Evolutionary conservation across 2,888 invertebrate species (phyloP).

Genomic region (Cheilosia soror): DNA sequence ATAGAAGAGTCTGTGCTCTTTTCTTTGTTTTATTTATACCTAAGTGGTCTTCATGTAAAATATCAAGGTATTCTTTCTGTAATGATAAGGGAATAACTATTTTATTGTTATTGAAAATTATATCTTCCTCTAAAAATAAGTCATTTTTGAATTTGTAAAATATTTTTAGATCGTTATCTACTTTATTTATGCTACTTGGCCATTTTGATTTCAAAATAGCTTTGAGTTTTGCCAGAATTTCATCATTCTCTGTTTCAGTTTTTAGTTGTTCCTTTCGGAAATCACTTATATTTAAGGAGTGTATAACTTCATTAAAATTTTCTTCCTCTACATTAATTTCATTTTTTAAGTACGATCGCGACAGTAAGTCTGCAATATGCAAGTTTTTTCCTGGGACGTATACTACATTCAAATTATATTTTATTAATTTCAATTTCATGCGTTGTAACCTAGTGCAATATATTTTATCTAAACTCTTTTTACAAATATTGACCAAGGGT

Average conservation of each 20-base stretch:
- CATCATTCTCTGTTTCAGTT: background rate
- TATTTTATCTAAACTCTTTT: slow-evolving; percentile 25
- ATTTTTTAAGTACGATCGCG: background rate
- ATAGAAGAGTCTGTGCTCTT: slow-evolving; percentile 70
- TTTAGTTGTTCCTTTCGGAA: background rate
- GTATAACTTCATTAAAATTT: background rate
- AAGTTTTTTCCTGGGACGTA: slow-evolving; percentile 41
- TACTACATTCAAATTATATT: slow-evolving; percentile 32
- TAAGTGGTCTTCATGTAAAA: slow-evolving; percentile 75
- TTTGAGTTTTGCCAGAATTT: background rate
- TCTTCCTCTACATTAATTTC: background rate
- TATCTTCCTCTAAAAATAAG: slow-evolving; percentile 35
- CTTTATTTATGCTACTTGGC: too few relatives aligned
- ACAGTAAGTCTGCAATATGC: slow-evolving; percentile 31
- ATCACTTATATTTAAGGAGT: slow-evolving; percentile 34
- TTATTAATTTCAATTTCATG: slow-evolving; percentile 27
- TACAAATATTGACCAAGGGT: slow-evolving; percentile 4
- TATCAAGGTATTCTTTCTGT: slow-evolving; percentile 69
- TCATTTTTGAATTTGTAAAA: background rate
- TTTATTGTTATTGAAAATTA: slow-evolving; percentile 74
- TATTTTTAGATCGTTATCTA: too few relatives aligned
- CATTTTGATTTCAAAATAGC: background rate
- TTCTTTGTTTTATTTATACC: slow-evolving; percentile 76
- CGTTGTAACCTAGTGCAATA: slow-evolving; percentile 41
- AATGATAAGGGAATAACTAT: slow-evolving; percentile 74